Conservation (phyloP, 2,888 invertebrate genomes). For the Megaustenia siamemsis region DNA sequence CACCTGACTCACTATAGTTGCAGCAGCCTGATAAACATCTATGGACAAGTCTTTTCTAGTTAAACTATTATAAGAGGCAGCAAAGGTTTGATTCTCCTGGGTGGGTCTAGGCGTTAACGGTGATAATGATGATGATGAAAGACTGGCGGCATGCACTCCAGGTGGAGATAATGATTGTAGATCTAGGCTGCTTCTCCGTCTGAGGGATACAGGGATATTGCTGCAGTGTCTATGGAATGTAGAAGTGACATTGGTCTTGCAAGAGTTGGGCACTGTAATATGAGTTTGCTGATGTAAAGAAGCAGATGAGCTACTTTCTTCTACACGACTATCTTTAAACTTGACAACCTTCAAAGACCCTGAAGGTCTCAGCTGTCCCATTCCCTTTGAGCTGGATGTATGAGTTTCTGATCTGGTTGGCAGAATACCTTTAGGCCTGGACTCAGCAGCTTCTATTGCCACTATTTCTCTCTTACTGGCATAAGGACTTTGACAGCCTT, state of each 20-base stretch:
- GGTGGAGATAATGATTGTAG: conserved; percentile 29
- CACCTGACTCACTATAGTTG: conserved; percentile 59
- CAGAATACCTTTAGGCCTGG: conserved; percentile 34
- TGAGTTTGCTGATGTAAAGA: background rate
- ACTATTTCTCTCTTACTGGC: background rate
- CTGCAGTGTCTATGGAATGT: conserved; percentile 41
- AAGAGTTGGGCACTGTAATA: background rate
- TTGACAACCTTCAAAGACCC: conserved; percentile 43
- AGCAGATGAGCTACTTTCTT: background rate
- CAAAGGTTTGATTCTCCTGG: background rate
- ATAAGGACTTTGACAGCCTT: background rate
- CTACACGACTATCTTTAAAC: conserved; percentile 34
- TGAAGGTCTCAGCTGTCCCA: background rate
- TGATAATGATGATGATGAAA: conserved; percentile 6
- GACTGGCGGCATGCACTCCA: background rate
- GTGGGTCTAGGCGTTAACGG: background rate
- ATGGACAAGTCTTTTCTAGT: conserved; percentile 35
- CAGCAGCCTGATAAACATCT: conserved; percentile 56
- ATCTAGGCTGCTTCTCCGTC: conserved; percentile 45
- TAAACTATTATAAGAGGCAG: background rate
- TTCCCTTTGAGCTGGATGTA: background rate
- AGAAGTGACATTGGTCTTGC: conserved; percentile 29
- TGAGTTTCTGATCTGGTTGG: conserved; percentile 25
- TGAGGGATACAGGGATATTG: conserved; percentile 14
- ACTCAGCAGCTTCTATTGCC: background rate